Base-by-base conservation (phyloP, 1,140 invertebrate genomes). In the Schlechtendalia chinensis region DNA sequence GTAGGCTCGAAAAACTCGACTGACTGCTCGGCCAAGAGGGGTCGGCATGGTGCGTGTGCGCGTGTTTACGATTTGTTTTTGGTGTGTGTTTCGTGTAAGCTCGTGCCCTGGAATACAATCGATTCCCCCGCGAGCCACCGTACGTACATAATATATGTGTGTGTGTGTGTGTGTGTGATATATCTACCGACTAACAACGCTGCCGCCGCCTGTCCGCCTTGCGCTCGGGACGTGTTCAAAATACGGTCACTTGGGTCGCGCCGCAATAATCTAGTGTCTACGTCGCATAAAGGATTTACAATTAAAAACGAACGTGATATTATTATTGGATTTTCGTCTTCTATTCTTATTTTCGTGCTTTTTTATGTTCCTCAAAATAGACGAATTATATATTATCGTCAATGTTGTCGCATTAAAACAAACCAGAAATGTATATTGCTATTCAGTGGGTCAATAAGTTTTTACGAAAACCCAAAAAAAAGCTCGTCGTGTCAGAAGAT, bases 41-140 rank as follows among this genome's bases (percentile, higher is more conserved):
- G 27, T 29, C 50, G 27, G 19, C n/a, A 29, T 14, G 8, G 59
- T 61, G 50, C 17, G 27, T 39, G 19, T 39, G 19, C 12, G 19
- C 24, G 50, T n/a, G 71, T 53, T 71, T 74, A 74, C 50, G 47
- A 27, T 72, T 72, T 72, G 47, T 74, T 74, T 74, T 50, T 74
- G n/a, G 71, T 39, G 50, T 39, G 50, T 22, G 71, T 56, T 50
- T 39, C 8, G 8, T 56, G 50, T 53, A 56, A 54, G 19, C 53
- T 22, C n/a, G 50, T 56, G 71, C 29, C 74, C 29, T 45, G 59
- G 39, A 58, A 77, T 39, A 24, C 74, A 77, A 77, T 77, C 74
- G 74, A 77, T 77, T 77, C 29, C n/a, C n/a, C 8, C 32, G 32
- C 32, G 32, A 39, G 3, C 32, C n/a, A n/a, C n/a, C n/a, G n/a